Conservation (phyloP, 2,113 vertebrate species). For the Vanacampus margaritifer region DNA sequence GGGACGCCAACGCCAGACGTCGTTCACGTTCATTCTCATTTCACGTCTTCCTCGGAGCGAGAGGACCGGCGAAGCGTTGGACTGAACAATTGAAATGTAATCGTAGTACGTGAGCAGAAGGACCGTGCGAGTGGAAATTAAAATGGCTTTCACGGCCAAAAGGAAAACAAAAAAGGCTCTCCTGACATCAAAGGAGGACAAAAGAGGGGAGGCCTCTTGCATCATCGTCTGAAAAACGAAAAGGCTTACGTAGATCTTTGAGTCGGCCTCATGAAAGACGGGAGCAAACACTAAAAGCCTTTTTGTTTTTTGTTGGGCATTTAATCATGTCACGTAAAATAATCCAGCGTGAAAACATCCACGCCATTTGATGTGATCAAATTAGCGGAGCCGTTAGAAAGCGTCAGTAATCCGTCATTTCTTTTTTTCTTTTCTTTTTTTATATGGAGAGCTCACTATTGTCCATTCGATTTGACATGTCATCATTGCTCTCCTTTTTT, state of each 20-base stretch:
- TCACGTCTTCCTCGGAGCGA: neutral
- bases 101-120: neutral
- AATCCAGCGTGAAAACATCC: neutral
- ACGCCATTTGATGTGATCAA: conserved; percentile 13
- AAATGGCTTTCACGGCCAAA: neutral
- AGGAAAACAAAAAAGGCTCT: neutral
- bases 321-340: neutral
- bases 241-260: too few relatives aligned
- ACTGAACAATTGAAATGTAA: conserved; percentile 19
- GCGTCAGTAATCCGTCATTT: conserved; percentile 21
- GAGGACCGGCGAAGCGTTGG: conserved; percentile 4
- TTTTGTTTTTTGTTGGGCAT: neutral
- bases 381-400: conserved; percentile 30
- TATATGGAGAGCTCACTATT: too few relatives aligned
- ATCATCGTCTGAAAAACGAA: neutral
- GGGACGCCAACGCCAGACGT: neutral
- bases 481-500: too few relatives aligned
- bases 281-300: neutral
- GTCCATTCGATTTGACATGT: too few relatives aligned
- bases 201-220: neutral
- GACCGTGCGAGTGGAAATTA: neutral
- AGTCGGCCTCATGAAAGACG: too few relatives aligned
- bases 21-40: neutral
- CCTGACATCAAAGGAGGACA: neutral
- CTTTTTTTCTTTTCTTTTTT: too few relatives aligned